Evolutionary conservation across 2,888 invertebrate species (phyloP), one percentile per base, ranked within the genome.

Genomic region (Mythimna vitellina): DNA sequence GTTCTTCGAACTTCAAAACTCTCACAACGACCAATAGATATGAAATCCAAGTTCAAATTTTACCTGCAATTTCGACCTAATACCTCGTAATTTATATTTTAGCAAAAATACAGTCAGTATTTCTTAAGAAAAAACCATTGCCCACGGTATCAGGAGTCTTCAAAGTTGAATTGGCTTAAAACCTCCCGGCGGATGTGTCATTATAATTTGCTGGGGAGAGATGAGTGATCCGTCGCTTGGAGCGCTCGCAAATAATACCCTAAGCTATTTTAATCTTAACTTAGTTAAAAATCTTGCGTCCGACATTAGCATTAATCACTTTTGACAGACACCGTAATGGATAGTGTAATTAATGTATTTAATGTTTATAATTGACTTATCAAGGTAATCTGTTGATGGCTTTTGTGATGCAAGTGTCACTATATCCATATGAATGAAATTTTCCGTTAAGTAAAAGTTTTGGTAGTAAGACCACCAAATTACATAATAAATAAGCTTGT

Each of bases 221-320:
- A 95, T 95, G 96, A 96, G 95, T 93, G 95, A 95, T 95, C 92
- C 93, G 87, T 89, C 90, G 92, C 95, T 93, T 90, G 87, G 90
- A 91, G 93, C 94, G 84, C 89, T 89, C 89, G 89, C 91, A 92
- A 91, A 93, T 93, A 94, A 94, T 94, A 94, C 94, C 94, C 92
- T 94, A 92, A 96, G 96, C 96, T 95, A 95, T 95, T 95, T 96
- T 96, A 96, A 95, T 96, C 95, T 95, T 95, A 95, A 96, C 95
- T 96, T 94, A 94, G 95, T 96, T 96, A 96, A 96, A 96, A 96
- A 96, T 96, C 96, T 96, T 95, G 94, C 95, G 93, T 91, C 94
- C 93, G 91, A 94, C 94, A 93, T 94, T 94, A 93, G 89, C 95
- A 95, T 96, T 95, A 95, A 96, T 96, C 96, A 96, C 91, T 93